A percentile compares a stretch with the other conserved stretches of the same genome.
Conservation (phyloP, 1,140 invertebrate genomes). For the Heliconius himera region DNA sequence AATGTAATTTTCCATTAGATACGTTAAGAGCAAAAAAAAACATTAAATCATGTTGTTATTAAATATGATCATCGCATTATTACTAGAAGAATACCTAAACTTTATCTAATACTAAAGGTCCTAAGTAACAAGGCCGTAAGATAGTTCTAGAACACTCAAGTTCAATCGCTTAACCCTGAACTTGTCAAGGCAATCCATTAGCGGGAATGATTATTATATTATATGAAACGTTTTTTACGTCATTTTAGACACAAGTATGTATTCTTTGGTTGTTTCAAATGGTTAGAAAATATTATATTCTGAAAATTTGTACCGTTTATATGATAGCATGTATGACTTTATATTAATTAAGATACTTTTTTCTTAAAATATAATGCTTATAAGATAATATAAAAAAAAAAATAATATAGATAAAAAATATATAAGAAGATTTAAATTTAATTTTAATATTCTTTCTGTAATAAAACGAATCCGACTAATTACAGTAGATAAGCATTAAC, state of each 20-base stretch:
- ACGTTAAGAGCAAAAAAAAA: no score
- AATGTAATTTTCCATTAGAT: no score
- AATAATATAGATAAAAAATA: no score
- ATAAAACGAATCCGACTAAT: background rate
- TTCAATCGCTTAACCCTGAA: constrained; percentile 12
- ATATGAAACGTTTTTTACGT: background rate
- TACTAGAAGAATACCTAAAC: background rate
- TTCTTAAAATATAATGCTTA: no score
- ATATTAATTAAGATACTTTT: no score
- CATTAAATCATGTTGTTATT: background rate
- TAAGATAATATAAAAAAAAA: no score
- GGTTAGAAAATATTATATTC: no score
- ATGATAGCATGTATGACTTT: no score
- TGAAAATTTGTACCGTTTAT: no score
- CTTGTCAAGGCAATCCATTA: constrained; percentile 12
- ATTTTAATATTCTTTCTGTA: no score
- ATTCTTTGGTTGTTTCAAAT: background rate
- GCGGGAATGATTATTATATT: background rate
- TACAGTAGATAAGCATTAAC: background rate
- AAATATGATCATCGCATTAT: background rate
- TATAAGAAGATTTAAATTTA: no score
- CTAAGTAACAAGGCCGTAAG: background rate
- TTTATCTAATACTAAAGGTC: background rate
- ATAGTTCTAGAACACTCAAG: constrained; percentile 8
- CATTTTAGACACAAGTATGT: background rate